Conservation (phyloP, 2,888 invertebrate species). For the Hypercompe scribonia region DNA sequence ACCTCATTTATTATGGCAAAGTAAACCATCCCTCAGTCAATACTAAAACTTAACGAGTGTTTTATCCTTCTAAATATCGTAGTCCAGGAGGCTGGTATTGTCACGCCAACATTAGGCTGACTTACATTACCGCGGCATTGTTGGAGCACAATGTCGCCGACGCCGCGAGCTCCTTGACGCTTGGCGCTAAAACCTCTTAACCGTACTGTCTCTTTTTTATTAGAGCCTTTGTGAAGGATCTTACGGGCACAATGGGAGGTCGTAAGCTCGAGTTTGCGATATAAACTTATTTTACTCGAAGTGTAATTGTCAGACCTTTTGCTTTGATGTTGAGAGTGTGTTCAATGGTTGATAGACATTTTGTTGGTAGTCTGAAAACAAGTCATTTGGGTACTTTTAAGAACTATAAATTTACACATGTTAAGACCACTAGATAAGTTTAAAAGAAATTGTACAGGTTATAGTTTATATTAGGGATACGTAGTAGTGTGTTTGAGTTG, state of each 20-base stretch:
- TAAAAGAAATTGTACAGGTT: neutral
- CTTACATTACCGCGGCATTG: slow-evolving; percentile 43
- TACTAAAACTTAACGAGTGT: slow-evolving; percentile 46
- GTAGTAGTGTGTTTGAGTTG: neutral
- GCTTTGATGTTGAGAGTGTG: slow-evolving; percentile 7
- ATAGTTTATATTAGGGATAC: neutral
- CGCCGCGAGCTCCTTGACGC: slow-evolving; percentile 37
- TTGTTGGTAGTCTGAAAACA: slow-evolving; percentile 2
- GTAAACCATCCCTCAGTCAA: slow-evolving; percentile 19
- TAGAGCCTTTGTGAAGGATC: slow-evolving; percentile 28
- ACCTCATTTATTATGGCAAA: slow-evolving; percentile 4
- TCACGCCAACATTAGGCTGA: slow-evolving; percentile 31
- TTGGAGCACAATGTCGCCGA: slow-evolving; percentile 25
- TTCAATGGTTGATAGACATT: neutral
- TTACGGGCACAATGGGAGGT: slow-evolving; percentile 24
- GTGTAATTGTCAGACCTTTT: slow-evolving; percentile 18
- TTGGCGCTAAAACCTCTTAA: slow-evolving; percentile 32
- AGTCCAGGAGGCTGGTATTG: slow-evolving; percentile 19
- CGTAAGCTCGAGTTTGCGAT: slow-evolving; percentile 30
- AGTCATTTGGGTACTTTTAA: neutral
- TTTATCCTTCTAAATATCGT: slow-evolving; percentile 38
- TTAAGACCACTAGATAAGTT: neutral
- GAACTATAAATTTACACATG: neutral
- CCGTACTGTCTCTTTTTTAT: slow-evolving; percentile 42
- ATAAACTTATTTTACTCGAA: slow-evolving; percentile 23